Base-by-base conservation (phyloP, 30 jellyfish, hydroid and myxozoan genomes). In the Aurelia aurita region DNA sequence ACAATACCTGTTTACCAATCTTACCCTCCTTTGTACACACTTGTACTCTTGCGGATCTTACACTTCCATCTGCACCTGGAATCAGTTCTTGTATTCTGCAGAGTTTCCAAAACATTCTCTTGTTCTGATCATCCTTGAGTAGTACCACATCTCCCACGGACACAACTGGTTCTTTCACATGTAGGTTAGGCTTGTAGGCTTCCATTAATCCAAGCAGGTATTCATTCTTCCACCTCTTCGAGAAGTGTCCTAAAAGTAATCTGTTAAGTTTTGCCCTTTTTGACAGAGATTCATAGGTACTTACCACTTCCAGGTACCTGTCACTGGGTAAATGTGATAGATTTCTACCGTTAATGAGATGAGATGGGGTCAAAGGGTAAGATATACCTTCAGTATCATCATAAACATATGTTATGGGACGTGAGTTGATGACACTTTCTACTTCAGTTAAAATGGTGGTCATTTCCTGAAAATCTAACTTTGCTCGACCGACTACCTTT, bases 111-210 rank as follows among this genome's bases (percentile, higher is more conserved):
- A 82, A 82, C 78, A 34, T 34, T 69, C 87, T 71, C 73, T 72
- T 84, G 58, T 25, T 66, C 51, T 85, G 95, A 60, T 72, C 85
- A 57, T 74, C 85, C 58, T 85, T 85, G 71, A 85, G 74, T 5
- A 85, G 79, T n/a, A 84, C 87, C 80, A 84, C 62, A 39, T 85
- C 95, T 51, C 95, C 95, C 22, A 64, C 75, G n/a, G 95, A 60
- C 62, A 85, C 85, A 9, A 63, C 77, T 45, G 89, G 95, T 44
- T 73, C 84, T 18, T 73, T 74, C 67, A 54, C 79, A 20, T 62
- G 69, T 3, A 3, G 18, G 21, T 85, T 85, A n/a, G 77, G 82
- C 95, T 63, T 85, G 88, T 73, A 49, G 20, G 77, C 75, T 74
- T 72, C 95, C 89, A 85, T 85, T 6, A 85, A 35, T 39, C 84